Percentiles rank a stretch among this genome's conserved stretches.
These are phyloP conservation scores for Villa cingulata DNA, from an alignment of 2,888 invertebrate genomes.

Conservation along the genomic window DNA sequence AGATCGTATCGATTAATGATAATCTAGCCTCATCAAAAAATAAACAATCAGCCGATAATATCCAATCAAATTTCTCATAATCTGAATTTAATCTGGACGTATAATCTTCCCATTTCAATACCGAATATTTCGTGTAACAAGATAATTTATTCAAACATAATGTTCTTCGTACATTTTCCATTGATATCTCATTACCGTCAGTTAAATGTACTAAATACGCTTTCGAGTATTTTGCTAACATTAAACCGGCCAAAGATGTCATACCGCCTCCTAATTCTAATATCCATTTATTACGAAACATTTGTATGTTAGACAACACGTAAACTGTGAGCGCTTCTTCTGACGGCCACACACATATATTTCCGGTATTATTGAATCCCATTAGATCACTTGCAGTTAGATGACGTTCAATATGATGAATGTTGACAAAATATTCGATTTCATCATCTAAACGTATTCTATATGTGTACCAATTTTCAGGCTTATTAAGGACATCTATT, in stretches of 20 bases:
- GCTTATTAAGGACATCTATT: conserved; percentile 33
- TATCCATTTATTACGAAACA: conserved; percentile 53
- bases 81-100: conserved; percentile 24
- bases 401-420: conserved; percentile 45
- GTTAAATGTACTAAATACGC: conserved; percentile 54
- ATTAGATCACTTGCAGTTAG: conserved; percentile 57
- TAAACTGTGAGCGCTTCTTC: conserved; percentile 62
- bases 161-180: conserved; percentile 56
- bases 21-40: conserved; percentile 62
- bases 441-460: conserved; percentile 36
- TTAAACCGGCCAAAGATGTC: conserved; percentile 66
- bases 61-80: conserved; percentile 48
- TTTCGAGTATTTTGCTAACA: conserved; percentile 52
- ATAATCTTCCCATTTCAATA: conserved; percentile 43
- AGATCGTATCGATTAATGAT: conserved; percentile 53
- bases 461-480: conserved; percentile 50
- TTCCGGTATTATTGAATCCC: conserved; percentile 73
- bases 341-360: conserved; percentile 67
- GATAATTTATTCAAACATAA: conserved; percentile 49
- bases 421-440: conserved; percentile 40
- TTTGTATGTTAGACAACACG: conserved; percentile 46
- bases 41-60: conserved; percentile 66
- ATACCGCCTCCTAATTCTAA: conserved; percentile 74
- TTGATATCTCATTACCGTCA: conserved; percentile 63
- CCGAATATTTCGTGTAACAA: conserved; percentile 40